Evolutionary conservation across 1,140 invertebrate species (phyloP).

Genomic region (Sesamia nonagrioides): DNA sequence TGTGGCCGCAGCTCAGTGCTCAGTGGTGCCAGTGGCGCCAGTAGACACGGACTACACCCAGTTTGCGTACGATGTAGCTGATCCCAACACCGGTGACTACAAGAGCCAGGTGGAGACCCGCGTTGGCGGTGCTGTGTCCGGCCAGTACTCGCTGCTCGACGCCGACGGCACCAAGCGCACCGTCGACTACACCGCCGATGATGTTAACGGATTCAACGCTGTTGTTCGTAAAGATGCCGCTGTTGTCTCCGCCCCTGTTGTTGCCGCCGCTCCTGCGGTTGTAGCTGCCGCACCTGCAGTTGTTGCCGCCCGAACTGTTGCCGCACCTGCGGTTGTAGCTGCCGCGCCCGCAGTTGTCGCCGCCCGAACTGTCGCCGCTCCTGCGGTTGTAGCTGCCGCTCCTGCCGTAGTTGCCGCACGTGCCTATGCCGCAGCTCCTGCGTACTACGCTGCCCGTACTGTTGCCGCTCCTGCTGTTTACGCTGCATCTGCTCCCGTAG

Average conservation of each 20-base stretch:
- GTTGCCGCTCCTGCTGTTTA: conserved; percentile 45
- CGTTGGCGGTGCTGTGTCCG: conserved; percentile 87
- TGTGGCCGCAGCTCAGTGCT: conserved; percentile 65
- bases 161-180: conserved; percentile 84
- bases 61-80: conserved; percentile 83
- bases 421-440: conserved; percentile 47
- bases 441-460: conserved; percentile 42
- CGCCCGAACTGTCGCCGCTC: conserved; percentile 52
- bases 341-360: conserved; percentile 48
- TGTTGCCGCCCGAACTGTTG: too few species aligned
- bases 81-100: conserved; percentile 86
- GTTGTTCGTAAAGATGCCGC: conserved; percentile 80
- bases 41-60: conserved; percentile 74
- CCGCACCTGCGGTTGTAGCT: conserved; percentile 30
- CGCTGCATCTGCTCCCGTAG: conserved; percentile 42
- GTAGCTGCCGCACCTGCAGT: conserved; percentile 55
- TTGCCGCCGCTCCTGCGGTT: conserved; percentile 45
- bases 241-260: conserved; percentile 56
- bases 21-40: conserved; percentile 67
- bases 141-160: conserved; percentile 84
- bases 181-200: conserved; percentile 85
- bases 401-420: conserved; percentile 47
- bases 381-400: conserved; percentile 48
- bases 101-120: conserved; percentile 85
- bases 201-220: conserved; percentile 85